A percentile compares a stretch with the other conserved stretches of the same genome.
phyloP scores from a whole-genome alignment of 2,888 invertebrate species.

The Nomada fabriciana region DNA sequence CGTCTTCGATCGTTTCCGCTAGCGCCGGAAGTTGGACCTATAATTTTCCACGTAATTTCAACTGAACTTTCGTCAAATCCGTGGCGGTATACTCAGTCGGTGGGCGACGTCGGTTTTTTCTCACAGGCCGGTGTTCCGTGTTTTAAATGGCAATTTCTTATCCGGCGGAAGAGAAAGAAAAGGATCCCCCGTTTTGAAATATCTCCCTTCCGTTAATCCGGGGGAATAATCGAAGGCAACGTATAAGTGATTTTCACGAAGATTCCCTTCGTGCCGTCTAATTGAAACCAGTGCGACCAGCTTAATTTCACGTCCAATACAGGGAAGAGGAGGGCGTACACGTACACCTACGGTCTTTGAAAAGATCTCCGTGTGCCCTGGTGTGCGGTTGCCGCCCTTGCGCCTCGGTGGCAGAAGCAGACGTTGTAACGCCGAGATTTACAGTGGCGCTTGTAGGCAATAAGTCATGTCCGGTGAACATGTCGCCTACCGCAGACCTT shows the following conservation, averaged over 20 bases:
- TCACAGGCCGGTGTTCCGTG: slow-evolving; percentile 13
- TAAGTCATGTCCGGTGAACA: slow-evolving; percentile 79
- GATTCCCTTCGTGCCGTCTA: background rate
- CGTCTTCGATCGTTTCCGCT: slow-evolving; percentile 72
- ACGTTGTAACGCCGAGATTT: slow-evolving; percentile 74
- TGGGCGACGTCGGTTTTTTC: background rate
- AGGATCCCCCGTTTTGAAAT: background rate
- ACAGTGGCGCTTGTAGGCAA: slow-evolving; percentile 81
- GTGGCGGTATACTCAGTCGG: slow-evolving; percentile 45
- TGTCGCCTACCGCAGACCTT: slow-evolving; percentile 78
- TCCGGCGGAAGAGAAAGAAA: slow-evolving; percentile 43
- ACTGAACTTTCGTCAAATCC: slow-evolving; percentile 74
- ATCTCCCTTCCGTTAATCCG: background rate
- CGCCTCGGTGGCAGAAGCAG: slow-evolving; percentile 63
- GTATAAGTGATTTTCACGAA: background rate
- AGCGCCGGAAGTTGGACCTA: slow-evolving; percentile 75
- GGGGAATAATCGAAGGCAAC: too few relatives aligned
- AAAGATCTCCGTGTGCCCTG: slow-evolving; percentile 51
- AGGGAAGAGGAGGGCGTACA: background rate
- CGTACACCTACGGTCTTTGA: slow-evolving; percentile 20
- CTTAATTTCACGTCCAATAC: slow-evolving; percentile 39
- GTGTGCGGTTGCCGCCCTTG: slow-evolving; percentile 62
- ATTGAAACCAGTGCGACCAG: slow-evolving; percentile 28
- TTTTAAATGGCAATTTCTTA: slow-evolving; percentile 30
- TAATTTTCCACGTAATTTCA: slow-evolving; percentile 78